Conservation (phyloP, 2,888 invertebrate genomes). For the Spodoptera littoralis region DNA sequence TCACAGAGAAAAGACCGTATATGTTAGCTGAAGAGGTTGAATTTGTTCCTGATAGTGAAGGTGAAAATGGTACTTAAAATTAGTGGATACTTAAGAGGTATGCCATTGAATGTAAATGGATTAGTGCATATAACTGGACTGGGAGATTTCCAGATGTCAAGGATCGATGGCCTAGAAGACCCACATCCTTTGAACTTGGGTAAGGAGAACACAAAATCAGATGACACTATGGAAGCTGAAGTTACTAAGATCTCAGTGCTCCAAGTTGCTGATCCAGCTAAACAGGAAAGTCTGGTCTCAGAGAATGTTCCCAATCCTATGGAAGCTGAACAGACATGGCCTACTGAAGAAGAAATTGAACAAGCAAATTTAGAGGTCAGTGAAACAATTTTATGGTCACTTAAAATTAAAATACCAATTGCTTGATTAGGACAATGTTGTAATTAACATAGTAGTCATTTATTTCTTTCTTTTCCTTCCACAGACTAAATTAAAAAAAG, state of each 20-base stretch:
- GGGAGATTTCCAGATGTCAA: conserved; percentile 97
- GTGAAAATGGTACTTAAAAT: conserved; percentile 92
- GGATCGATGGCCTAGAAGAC: conserved; percentile 92
- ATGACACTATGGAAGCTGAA: conserved; percentile 79
- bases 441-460: too few species aligned
- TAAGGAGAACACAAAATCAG: conserved; percentile 81
- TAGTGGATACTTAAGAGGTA: conserved; percentile 96
- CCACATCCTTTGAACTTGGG: conserved; percentile 90
- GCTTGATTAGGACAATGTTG: too few species aligned
- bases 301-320: conserved; percentile 96
- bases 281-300: conserved; percentile 92
- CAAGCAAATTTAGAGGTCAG: conserved; percentile 90
- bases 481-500: conserved; percentile 89
- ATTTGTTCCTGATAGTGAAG: conserved; percentile 86
- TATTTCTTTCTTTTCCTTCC: too few species aligned
- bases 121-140: conserved; percentile 97
- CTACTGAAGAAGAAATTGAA: conserved; percentile 96
- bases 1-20: conserved; percentile 94
- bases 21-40: conserved; percentile 94
- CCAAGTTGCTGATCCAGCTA: conserved; percentile 89
- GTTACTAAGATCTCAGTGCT: conserved; percentile 82
- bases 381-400: too few species aligned
- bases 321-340: conserved; percentile 99
- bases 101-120: conserved; percentile 94
- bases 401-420: too few species aligned